These are phyloP conservation scores for Botrylloides violaceus DNA, from an alignment of 23 tunicate species.

Conservation along the genomic window DNA sequence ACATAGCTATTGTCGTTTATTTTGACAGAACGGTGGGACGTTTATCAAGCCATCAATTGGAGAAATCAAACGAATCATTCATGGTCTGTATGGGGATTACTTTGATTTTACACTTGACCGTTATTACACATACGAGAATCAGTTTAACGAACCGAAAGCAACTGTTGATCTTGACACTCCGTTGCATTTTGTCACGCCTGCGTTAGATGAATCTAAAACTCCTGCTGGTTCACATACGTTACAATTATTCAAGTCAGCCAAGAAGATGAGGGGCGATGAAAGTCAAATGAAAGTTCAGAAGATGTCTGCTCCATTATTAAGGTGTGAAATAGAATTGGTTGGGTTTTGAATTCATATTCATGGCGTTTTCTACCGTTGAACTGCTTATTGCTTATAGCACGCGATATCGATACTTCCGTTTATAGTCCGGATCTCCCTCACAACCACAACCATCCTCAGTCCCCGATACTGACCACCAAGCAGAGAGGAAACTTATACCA, in stretches of 20 bases:
- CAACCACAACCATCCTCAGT: too few species aligned
- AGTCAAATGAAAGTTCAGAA: neutral
- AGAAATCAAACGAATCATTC: conserved; percentile 18
- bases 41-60: conserved; percentile 10
- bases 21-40: neutral
- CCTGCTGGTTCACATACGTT: conserved; percentile 25
- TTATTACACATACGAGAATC: conserved; percentile 27
- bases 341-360: too few species aligned
- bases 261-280: conserved; percentile 4
- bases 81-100: conserved; percentile 21
- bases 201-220: conserved; percentile 12
- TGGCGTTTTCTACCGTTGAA: too few species aligned
- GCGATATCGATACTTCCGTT: too few species aligned
- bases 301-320: conserved; percentile 10
- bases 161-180: neutral
- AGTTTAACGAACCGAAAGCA: neutral
- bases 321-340: too few species aligned
- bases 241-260: conserved; percentile 14
- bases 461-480: too few species aligned
- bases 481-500: too few species aligned
- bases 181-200: conserved; percentile 22
- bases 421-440: too few species aligned
- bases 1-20: too few species aligned
- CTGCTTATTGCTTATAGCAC: too few species aligned
- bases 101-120: conserved; percentile 9